Percentiles rank a stretch among this genome's conserved stretches.
Evolutionary conservation across 1,140 invertebrate genomes (phyloP).

Genomic region (Choristoneura fumiferana): DNA sequence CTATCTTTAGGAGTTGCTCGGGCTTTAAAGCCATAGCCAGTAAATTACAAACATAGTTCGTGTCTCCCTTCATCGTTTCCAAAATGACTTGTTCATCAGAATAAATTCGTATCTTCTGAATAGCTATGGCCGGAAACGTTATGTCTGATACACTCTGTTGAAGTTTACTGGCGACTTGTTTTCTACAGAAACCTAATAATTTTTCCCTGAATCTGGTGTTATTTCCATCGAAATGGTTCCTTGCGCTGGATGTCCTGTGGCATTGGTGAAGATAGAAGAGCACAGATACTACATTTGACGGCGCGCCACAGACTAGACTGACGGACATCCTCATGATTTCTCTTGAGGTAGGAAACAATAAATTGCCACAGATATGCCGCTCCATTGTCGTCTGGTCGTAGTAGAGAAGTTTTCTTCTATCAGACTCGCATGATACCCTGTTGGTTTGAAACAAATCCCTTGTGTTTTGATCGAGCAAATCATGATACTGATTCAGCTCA

Average conservation of each 20-base stretch:
- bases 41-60: slow-evolving; percentile 59
- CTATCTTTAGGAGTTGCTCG: slow-evolving; percentile 50
- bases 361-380: slow-evolving; percentile 47
- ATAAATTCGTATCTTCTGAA: slow-evolving; percentile 57
- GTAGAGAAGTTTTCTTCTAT: slow-evolving; percentile 47
- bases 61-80: slow-evolving; percentile 57
- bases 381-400: slow-evolving; percentile 68
- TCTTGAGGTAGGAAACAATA: slow-evolving; percentile 54
- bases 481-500: slow-evolving; percentile 65
- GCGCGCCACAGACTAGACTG: slow-evolving; percentile 53
- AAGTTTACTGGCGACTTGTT: slow-evolving; percentile 47
- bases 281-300: slow-evolving; percentile 51
- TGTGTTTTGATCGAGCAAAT: slow-evolving; percentile 50
- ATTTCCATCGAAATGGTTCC: slow-evolving; percentile 56
- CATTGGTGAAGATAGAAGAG: slow-evolving; percentile 68
- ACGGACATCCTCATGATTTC: slow-evolving; percentile 65
- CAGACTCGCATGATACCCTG: slow-evolving; percentile 27
- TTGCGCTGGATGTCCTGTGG: slow-evolving; percentile 50
- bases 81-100: slow-evolving; percentile 58
- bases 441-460: slow-evolving; percentile 49
- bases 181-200: slow-evolving; percentile 57
- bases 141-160: slow-evolving; percentile 58
- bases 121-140: slow-evolving; percentile 44
- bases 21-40: slow-evolving; percentile 65
- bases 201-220: slow-evolving; percentile 65